phyloP scores from a whole-genome alignment of 2,797 vertebrate species.

The Ibycter americanus region DNA sequence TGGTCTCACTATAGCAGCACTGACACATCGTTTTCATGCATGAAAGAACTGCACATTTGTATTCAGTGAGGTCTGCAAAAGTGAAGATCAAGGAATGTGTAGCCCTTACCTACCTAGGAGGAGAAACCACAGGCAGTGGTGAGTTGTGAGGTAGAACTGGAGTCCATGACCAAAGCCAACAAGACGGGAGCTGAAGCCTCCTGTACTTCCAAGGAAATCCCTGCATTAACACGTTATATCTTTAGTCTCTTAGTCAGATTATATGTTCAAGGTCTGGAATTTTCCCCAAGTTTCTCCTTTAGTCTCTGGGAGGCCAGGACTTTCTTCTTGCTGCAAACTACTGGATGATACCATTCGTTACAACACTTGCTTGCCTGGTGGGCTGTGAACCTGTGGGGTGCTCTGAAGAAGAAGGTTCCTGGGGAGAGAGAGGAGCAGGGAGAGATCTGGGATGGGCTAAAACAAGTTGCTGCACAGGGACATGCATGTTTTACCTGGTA shows the following conservation, averaged over 20 bases:
- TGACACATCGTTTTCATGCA: background rate
- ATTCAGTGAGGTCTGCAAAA: background rate
- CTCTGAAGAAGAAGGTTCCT: background rate
- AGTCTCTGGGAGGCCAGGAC: background rate
- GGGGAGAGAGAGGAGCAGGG: background rate
- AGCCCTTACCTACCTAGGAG: background rate
- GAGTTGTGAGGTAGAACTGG: background rate
- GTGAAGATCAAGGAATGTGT: background rate
- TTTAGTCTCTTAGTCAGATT: background rate
- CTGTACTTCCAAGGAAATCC: background rate
- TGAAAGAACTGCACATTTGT: background rate
- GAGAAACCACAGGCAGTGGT: background rate
- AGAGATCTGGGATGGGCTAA: background rate
- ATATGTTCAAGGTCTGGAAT: rapidly evolving
- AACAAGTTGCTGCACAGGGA: background rate
- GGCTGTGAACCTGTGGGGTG: background rate
- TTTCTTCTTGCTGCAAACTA: background rate
- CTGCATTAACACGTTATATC: background rate
- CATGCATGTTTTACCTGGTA: background rate
- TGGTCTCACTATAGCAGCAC: background rate
- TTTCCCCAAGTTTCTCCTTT: background rate
- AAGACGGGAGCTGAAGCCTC: background rate
- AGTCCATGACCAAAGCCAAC: background rate
- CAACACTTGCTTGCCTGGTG: background rate
- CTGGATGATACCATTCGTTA: rapidly evolving